Evolutionary conservation across 2,797 vertebrate species (phyloP).

Genomic region (Potorous gilbertii): DNA sequence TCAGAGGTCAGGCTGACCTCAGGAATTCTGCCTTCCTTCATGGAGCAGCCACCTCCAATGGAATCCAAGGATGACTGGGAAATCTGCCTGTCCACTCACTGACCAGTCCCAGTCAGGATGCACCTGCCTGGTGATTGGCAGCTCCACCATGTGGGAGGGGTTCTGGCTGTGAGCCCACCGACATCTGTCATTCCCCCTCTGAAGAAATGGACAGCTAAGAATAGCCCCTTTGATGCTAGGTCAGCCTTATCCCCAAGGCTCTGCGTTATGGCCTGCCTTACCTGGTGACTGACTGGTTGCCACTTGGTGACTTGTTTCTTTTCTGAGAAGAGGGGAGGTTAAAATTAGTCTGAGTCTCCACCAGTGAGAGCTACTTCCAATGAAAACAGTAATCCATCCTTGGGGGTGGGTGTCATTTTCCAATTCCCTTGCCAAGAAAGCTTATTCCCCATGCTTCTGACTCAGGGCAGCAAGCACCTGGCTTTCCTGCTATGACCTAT

Average conservation of each 20-base stretch:
- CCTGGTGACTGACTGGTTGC: neutral
- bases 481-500: neutral
- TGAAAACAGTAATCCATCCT: neutral
- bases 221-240: neutral
- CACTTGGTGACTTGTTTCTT: neutral
- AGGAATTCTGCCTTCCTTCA: neutral
- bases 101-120: neutral
- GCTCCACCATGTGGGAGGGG: neutral
- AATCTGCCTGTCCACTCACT: neutral
- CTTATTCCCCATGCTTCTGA: neutral
- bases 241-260: neutral
- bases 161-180: neutral
- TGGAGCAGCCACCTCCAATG: neutral
- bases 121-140: neutral
- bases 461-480: neutral
- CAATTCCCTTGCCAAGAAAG: neutral
- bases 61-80: neutral
- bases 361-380: neutral
- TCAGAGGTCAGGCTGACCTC: neutral
- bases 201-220: neutral
- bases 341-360: neutral
- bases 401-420: neutral
- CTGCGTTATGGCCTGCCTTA: neutral
- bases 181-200: neutral
- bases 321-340: neutral